A percentile compares a stretch with the other conserved stretches of the same genome.
Conservation (phyloP, 2,888 invertebrate species). For the Busseola fusca region DNA sequence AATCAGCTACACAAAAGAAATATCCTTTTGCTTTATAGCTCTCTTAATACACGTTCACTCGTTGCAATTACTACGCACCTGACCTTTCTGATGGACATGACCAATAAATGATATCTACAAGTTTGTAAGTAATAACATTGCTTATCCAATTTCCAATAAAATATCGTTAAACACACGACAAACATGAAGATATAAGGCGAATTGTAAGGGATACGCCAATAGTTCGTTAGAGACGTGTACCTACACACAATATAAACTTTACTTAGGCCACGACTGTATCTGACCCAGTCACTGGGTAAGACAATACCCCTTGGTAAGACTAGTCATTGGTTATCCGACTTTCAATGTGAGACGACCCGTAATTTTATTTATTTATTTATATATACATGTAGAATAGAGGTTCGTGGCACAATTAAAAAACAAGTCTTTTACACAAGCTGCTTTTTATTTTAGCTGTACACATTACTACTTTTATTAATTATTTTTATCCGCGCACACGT, state of each 20-base stretch:
- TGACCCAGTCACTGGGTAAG: background rate
- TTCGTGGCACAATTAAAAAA: too few species aligned
- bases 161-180: background rate
- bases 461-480: too few species aligned
- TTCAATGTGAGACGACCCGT: background rate
- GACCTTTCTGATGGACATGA: too few species aligned
- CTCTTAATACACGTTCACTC: too few species aligned
- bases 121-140: background rate
- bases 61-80: too few species aligned
- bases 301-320: background rate
- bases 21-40: too few species aligned
- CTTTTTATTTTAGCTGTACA: too few species aligned
- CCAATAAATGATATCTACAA: background rate
- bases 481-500: too few species aligned
- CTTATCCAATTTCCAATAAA: background rate
- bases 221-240: conserved; percentile 16
- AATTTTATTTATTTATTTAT: too few species aligned
- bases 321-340: background rate
- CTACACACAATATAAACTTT: conserved; percentile 1
- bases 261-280: background rate
- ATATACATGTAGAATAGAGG: too few species aligned
- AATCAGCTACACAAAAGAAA: too few species aligned
- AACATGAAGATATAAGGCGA: background rate
- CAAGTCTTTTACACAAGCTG: too few species aligned
- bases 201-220: background rate